Percentiles rank a stretch among this genome's conserved stretches.
Conservation (phyloP, 2,113 vertebrate genomes). For the Rhea pennata region DNA sequence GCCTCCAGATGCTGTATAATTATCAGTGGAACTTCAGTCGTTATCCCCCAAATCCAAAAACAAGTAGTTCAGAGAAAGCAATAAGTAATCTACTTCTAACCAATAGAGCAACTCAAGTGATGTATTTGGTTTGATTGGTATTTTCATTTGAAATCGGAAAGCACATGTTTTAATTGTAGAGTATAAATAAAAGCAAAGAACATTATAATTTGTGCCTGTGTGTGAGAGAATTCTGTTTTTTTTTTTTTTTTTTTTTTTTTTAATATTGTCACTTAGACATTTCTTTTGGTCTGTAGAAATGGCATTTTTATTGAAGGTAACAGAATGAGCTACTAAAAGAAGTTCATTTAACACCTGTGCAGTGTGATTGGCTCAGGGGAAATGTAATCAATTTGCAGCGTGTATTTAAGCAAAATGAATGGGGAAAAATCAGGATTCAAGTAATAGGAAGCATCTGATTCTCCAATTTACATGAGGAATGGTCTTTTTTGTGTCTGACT, state of each 20-base stretch:
- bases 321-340: conserved; percentile 28
- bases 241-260: background rate
- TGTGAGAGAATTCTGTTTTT: background rate
- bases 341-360: background rate
- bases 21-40: background rate
- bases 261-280: background rate
- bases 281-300: conserved; percentile 42
- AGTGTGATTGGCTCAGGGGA: background rate
- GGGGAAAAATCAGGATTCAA: background rate
- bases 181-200: background rate
- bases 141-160: background rate
- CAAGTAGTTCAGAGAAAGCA: background rate
- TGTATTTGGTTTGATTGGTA: background rate
- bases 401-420: background rate
- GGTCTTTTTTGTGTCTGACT: background rate
- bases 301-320: conserved; percentile 42
- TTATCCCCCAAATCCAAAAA: background rate
- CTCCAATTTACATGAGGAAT: background rate
- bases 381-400: background rate
- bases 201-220: background rate
- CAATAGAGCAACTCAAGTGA: background rate
- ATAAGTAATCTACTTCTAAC: background rate
- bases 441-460: background rate
- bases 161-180: background rate
- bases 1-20: background rate